Evolutionary conservation across 2,888 invertebrate species (phyloP).

Genomic region (Drosophila neonasuta): DNA sequence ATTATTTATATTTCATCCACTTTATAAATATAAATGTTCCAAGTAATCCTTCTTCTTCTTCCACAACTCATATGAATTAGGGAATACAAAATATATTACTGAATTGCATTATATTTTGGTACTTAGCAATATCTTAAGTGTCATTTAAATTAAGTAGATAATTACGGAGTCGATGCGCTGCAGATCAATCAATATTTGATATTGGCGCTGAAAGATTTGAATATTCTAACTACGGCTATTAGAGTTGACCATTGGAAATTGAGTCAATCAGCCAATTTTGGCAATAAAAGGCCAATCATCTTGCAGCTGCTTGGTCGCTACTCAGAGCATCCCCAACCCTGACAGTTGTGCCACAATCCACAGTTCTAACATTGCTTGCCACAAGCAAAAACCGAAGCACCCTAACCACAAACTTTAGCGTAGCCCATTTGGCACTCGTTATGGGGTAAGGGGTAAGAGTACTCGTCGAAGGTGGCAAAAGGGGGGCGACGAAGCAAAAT

Average conservation of each 20-base stretch:
- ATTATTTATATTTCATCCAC: no score
- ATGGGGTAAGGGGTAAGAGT: not conserved
- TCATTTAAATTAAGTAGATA: no score
- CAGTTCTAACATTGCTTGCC: constrained; percentile 47
- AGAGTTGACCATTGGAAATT: constrained; percentile 37
- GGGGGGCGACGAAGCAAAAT: constrained; percentile 18
- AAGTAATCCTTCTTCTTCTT: no score
- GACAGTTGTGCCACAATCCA: constrained; percentile 2
- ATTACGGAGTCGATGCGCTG: not conserved
- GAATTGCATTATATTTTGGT: no score
- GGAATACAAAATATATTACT: no score
- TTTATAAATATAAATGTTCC: no score
- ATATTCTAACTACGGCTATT: constrained; percentile 32
- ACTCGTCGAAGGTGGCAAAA: not conserved
- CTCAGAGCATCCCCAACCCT: constrained; percentile 1
- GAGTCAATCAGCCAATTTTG: constrained; percentile 40
- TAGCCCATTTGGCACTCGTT: constrained; percentile 54
- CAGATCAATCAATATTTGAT: constrained; percentile 29
- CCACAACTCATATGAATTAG: no score
- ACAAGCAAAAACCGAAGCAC: constrained; percentile 53
- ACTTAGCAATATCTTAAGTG: no score
- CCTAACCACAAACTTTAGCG: constrained; percentile 58
- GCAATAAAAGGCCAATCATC: constrained; percentile 75
- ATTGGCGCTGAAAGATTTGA: constrained; percentile 24
- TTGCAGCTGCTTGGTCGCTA: constrained; percentile 50